Conservation (phyloP, 2,113 vertebrate species). For the Pedetes capensis region DNA sequence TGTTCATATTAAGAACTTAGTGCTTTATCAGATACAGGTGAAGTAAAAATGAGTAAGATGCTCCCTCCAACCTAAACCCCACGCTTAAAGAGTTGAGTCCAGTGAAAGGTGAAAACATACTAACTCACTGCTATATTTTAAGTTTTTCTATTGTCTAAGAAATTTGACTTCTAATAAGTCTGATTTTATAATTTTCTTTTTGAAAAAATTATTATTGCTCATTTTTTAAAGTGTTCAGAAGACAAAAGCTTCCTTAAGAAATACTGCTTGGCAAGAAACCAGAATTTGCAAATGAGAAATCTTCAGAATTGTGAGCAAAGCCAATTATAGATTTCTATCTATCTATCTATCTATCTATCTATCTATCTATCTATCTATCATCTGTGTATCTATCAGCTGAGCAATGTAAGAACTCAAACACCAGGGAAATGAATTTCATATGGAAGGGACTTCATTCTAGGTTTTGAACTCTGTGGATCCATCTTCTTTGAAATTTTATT, state of each 20-base stretch:
- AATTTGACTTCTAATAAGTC: background rate
- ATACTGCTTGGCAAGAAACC: background rate
- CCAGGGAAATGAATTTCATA: background rate
- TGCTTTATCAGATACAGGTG: background rate
- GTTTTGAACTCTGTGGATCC: background rate
- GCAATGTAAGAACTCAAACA: background rate
- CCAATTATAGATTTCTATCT: background rate
- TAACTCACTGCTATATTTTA: background rate
- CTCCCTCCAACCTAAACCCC: background rate
- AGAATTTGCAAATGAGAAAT: constrained; percentile 4
- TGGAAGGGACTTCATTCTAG: background rate
- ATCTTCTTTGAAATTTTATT: background rate
- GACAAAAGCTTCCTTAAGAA: constrained; percentile 18
- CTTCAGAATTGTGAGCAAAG: constrained; percentile 6
- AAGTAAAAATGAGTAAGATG: background rate
- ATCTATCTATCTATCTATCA: background rate
- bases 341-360: background rate
- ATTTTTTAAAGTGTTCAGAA: background rate
- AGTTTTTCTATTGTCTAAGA: constrained; percentile 21
- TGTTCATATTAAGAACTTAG: background rate
- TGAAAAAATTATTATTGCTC: background rate
- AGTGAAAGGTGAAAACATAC: background rate
- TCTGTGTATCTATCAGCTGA: background rate
- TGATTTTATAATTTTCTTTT: constrained; percentile 11
- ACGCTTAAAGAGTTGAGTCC: background rate